Evolutionary conservation across 1,140 invertebrate genomes (phyloP).

Genomic region (Coptotermes formosanus): DNA sequence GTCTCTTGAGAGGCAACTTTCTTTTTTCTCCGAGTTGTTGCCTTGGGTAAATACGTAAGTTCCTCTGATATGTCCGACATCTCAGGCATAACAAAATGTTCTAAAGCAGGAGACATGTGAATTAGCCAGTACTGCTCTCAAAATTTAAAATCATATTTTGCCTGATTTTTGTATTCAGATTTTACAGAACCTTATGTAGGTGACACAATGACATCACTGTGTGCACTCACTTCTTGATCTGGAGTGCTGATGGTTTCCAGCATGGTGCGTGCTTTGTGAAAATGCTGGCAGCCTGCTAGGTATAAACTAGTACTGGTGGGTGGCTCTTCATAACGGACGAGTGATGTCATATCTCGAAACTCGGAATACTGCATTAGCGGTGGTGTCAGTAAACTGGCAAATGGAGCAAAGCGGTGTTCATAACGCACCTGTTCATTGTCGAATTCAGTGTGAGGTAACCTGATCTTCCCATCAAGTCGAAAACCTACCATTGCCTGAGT

Average conservation of each 20-base stretch:
- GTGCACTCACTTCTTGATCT: slow-evolving; percentile 70
- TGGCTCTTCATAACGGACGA: slow-evolving; percentile 40
- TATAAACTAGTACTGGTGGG: slow-evolving; percentile 61
- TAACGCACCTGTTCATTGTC: slow-evolving; percentile 93
- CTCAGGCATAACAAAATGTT: too few species aligned
- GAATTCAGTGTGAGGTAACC: slow-evolving; percentile 80
- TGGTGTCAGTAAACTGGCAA: slow-evolving; percentile 81
- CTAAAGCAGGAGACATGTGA: too few species aligned
- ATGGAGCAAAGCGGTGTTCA: slow-evolving; percentile 89
- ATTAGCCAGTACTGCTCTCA: too few species aligned
- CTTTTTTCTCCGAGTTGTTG: too few species aligned
- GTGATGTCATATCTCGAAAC: slow-evolving; percentile 66
- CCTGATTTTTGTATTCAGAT: too few species aligned
- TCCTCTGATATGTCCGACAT: too few species aligned
- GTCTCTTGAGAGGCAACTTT: too few species aligned
- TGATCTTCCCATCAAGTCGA: slow-evolving; percentile 66
- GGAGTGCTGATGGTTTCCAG: slow-evolving; percentile 75
- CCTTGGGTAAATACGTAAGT: too few species aligned
- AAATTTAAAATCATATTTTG: too few species aligned
- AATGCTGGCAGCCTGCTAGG: slow-evolving; percentile 82
- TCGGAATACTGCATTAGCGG: slow-evolving; percentile 86
- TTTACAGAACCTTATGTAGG: too few species aligned
- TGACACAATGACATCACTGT: too few species aligned
- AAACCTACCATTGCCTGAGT: slow-evolving; percentile 72
- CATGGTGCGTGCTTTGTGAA: slow-evolving; percentile 83